Evolutionary conservation across 2,113 vertebrate genomes (phyloP).

Genomic region (Sinocyclocheilus grahami): DNA sequence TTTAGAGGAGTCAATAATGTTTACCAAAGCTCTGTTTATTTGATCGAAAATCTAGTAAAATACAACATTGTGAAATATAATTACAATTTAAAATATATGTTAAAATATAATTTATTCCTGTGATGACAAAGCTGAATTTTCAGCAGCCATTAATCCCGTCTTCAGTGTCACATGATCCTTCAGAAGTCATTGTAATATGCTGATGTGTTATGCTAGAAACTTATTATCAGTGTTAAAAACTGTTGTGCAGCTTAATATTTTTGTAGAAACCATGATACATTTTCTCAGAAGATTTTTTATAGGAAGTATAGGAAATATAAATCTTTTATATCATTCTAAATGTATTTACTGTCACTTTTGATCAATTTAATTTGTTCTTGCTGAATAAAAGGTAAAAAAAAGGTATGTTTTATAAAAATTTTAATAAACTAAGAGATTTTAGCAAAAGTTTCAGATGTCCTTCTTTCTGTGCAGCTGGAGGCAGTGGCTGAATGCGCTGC

Average conservation of each 20-base stretch:
- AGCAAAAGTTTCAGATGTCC: not conserved
- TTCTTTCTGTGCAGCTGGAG: slow-evolving; percentile 75
- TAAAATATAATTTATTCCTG: not conserved
- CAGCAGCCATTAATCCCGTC: not conserved
- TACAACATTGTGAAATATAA: not conserved
- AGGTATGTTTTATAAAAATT: not conserved
- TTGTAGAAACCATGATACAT: not conserved
- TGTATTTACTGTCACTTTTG: not conserved
- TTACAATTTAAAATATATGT: not conserved
- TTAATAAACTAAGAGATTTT: not conserved
- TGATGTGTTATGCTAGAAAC: not conserved
- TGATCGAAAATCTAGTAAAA: no score
- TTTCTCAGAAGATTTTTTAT: not conserved
- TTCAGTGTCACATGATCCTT: not conserved
- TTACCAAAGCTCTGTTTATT: not conserved
- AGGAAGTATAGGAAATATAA: no score
- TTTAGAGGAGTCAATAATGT: no score
- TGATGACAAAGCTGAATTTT: no score
- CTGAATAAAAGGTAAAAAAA: not conserved
- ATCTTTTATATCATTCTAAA: not conserved
- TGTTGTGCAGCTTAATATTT: not conserved
- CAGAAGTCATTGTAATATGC: not conserved
- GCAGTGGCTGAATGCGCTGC: slow-evolving; percentile 81
- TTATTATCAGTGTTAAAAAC: not conserved
- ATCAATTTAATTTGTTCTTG: not conserved